These are phyloP conservation scores for Nasalis larvatus DNA, from an alignment of 2,113 vertebrate species.

Conservation along the genomic window DNA sequence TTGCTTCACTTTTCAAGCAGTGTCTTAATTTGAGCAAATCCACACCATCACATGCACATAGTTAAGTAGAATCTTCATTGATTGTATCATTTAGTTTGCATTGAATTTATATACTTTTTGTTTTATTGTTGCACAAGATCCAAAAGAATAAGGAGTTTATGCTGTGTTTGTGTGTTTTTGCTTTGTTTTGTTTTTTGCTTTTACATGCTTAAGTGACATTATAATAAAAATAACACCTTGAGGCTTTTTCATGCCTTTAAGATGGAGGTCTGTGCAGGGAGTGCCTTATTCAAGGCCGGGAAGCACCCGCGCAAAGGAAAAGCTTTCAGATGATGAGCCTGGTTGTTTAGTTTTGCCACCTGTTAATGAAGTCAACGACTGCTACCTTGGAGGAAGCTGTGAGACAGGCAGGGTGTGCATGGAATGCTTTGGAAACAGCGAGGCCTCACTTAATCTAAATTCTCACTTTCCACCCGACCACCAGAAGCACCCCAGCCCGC, in stretches of 20 bases:
- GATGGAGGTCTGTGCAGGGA: neutral
- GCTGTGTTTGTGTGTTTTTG: too few species aligned
- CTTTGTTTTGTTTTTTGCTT: neutral
- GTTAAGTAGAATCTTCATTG: neutral
- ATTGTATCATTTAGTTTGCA: neutral
- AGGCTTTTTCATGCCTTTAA: neutral
- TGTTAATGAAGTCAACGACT: neutral
- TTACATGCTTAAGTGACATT: neutral
- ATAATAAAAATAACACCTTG: neutral
- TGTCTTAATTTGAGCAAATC: neutral
- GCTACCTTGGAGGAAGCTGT: neutral
- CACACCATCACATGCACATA: neutral
- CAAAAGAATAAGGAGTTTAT: neutral
- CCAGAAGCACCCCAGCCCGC: neutral
- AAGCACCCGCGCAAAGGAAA: neutral
- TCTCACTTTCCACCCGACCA: neutral
- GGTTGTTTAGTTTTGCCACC: neutral
- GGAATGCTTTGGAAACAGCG: neutral
- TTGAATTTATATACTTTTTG: neutral
- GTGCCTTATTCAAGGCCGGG: neutral
- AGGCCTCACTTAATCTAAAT: neutral
- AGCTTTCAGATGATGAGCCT: neutral
- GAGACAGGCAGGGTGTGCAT: too few species aligned
- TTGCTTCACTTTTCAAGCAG: rapidly evolving
- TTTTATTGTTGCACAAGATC: neutral